Evolutionary conservation across 2,797 vertebrate species (phyloP).

Genomic region (Coregonus sp.): DNA sequence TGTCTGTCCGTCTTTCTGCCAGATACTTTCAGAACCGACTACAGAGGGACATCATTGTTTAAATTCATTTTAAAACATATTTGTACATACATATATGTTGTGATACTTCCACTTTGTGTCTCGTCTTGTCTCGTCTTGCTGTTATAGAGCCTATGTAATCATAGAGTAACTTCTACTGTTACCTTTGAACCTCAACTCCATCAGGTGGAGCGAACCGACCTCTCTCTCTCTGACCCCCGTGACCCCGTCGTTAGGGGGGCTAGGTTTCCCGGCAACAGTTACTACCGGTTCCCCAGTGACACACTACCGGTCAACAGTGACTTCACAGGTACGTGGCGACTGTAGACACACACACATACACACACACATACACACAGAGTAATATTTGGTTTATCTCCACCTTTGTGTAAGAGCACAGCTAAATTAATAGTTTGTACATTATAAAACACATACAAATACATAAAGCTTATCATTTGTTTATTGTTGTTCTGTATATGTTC

Average conservation of each 20-base stretch:
- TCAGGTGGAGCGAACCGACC: slow-evolving; percentile 83
- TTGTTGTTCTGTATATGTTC: too few relatives aligned
- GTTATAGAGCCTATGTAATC: too few relatives aligned
- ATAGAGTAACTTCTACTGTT: too few relatives aligned
- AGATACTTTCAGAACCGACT: too few relatives aligned
- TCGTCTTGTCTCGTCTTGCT: too few relatives aligned
- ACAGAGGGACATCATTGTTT: too few relatives aligned
- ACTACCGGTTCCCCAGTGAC: slow-evolving; percentile 69
- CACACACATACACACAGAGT: not conserved
- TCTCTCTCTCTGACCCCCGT: slow-evolving; percentile 77
- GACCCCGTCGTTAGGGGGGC: slow-evolving; percentile 72
- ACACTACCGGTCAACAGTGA: slow-evolving; percentile 81
- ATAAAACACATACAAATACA: not conserved
- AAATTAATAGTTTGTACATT: not conserved
- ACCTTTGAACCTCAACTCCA: not conserved
- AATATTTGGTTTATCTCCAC: not conserved
- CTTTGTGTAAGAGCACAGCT: not conserved
- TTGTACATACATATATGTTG: too few relatives aligned
- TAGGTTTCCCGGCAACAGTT: slow-evolving; percentile 84
- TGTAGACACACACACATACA: not conserved
- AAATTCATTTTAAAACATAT: too few relatives aligned
- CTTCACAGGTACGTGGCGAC: slow-evolving; percentile 82
- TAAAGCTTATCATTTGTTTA: not conserved
- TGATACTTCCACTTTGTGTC: too few relatives aligned
- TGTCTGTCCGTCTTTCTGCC: not conserved